Percentiles rank a stretch among this genome's conserved stretches.
Conservation (phyloP, 2,888 invertebrate genomes). For the Caenorhabditis macrosperma region DNA sequence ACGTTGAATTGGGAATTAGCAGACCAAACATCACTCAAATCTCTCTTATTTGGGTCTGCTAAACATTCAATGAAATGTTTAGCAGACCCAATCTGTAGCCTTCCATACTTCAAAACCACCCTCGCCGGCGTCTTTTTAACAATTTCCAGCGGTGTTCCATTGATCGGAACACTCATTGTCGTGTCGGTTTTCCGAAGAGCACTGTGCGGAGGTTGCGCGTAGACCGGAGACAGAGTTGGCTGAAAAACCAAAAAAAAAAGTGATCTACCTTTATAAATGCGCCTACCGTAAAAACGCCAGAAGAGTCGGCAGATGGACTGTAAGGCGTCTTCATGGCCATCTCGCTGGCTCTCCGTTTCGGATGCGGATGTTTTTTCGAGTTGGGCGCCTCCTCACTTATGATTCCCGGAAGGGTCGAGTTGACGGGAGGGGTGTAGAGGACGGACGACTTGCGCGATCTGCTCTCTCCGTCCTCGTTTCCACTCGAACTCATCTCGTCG, state of each 20-base stretch:
- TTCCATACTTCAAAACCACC: slow-evolving; percentile 43
- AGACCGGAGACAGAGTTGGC: slow-evolving; percentile 39
- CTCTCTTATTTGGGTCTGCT: no score
- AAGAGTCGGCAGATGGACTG: not conserved
- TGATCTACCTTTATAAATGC: no score
- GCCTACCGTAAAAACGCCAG: slow-evolving; percentile 5
- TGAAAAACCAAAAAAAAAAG: slow-evolving; percentile 12
- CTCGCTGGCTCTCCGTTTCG: slow-evolving; percentile 18
- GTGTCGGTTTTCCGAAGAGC: slow-evolving; percentile 70
- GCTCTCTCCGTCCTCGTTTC: not conserved
- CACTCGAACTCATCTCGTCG: slow-evolving; percentile 22
- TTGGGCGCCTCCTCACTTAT: slow-evolving; percentile 55
- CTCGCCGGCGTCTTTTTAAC: slow-evolving; percentile 46
- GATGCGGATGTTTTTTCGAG: not conserved
- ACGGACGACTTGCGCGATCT: slow-evolving; percentile 59
- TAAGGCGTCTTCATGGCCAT: slow-evolving; percentile 14
- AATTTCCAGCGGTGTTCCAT: slow-evolving; percentile 24
- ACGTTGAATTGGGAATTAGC: no score
- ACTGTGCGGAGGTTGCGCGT: slow-evolving; percentile 60
- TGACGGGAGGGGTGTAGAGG: slow-evolving; percentile 55
- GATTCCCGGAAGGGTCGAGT: slow-evolving; percentile 59
- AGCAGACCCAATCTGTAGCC: no score
- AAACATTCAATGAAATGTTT: no score
- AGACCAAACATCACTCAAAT: no score
- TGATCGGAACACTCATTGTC: slow-evolving; percentile 64